Base-by-base conservation (phyloP, 2,113 vertebrate species). In the Actenoides lindsayi region DNA sequence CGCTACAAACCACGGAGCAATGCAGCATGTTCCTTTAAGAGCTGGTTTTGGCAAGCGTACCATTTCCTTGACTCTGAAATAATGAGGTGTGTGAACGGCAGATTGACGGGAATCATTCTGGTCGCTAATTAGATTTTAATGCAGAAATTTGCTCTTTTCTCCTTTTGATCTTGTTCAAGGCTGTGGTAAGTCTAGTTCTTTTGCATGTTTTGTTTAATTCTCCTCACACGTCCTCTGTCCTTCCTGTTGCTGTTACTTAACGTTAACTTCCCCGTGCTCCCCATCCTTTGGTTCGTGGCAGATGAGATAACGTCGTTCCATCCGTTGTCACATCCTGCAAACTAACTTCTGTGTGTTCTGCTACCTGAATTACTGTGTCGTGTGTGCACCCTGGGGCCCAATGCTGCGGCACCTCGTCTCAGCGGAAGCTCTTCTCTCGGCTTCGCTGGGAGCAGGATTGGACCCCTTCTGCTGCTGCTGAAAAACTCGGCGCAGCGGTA, bases 141-240 rank as follows among this genome's bases (percentile, higher is more conserved):
- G 94, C 97, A 94, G 96, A 97, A 98, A 94, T 99, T 98, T 99
- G 97, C 98, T 99, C 98, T 99, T 98, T 98, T 98, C 98, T 98
- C 98, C 97, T 96, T 98, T 97, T 97, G 98, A 96, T 98, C 97
- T 99, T 97, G 97, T 98, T 98, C 98, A 99, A 99, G 99, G 99
- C 99, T 96, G 99, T 98, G 99, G 99, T 99, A 99, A 99, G 99
- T 99, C 97, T 89, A 96, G 95, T 95, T 97, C 93, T 98, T 89
- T 87, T 98, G 98, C 98, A 98, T 98, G 98, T 90, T 96, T 98
- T 80, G 33, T 97, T 92, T 98, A 98, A 98, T 94, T 96, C 89
- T 90, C 48, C 96, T 98, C 96, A 98, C 94, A 90, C 28, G 5
- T 94, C 90, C 82, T 93, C 41, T 85, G 94, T 94, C 96, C 91